Conservation (phyloP, 2,113 vertebrate genomes). For the Hiodon tergisus region DNA sequence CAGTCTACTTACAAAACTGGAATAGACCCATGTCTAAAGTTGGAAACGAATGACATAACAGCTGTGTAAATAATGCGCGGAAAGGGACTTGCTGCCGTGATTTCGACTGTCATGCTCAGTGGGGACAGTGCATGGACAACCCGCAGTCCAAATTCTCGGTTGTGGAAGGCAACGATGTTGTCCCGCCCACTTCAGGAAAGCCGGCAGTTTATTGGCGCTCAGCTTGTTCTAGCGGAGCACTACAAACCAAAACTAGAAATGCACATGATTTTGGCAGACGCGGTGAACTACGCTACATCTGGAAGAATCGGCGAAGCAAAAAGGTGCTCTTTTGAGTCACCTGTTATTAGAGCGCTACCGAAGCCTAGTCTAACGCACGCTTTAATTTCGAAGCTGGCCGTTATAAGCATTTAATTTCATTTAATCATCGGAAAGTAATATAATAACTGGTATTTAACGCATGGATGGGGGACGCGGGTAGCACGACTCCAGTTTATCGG, state of each 20-base stretch:
- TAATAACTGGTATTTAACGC: slow-evolving; percentile 19
- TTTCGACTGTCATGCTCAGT: neutral
- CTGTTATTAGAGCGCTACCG: neutral
- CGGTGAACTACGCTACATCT: slow-evolving; percentile 2
- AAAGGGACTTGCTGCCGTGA: neutral
- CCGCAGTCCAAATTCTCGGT: neutral
- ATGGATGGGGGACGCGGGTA: slow-evolving; percentile 50
- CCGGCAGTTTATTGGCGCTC: slow-evolving; percentile 49
- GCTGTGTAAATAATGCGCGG: slow-evolving; percentile 34
- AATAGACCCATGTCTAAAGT: neutral
- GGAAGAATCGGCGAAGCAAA: neutral
- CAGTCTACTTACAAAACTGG: neutral
- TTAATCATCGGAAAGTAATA: neutral
- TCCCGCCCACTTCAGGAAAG: slow-evolving; percentile 43
- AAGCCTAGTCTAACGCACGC: neutral
- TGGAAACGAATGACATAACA: slow-evolving; percentile 30
- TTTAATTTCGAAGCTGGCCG: neutral
- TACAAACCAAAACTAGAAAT: slow-evolving; percentile 47
- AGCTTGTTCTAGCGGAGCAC: slow-evolving; percentile 34
- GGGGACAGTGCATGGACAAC: neutral
- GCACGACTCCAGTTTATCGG: slow-evolving; percentile 39
- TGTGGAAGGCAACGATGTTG: slow-evolving; percentile 4
- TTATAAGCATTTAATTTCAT: neutral
- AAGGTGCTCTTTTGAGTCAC: neutral
- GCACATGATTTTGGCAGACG: slow-evolving; percentile 35